These are phyloP conservation scores for Gorsachius goisagi DNA, from an alignment of 2,113 vertebrate species.

Conservation along the genomic window DNA sequence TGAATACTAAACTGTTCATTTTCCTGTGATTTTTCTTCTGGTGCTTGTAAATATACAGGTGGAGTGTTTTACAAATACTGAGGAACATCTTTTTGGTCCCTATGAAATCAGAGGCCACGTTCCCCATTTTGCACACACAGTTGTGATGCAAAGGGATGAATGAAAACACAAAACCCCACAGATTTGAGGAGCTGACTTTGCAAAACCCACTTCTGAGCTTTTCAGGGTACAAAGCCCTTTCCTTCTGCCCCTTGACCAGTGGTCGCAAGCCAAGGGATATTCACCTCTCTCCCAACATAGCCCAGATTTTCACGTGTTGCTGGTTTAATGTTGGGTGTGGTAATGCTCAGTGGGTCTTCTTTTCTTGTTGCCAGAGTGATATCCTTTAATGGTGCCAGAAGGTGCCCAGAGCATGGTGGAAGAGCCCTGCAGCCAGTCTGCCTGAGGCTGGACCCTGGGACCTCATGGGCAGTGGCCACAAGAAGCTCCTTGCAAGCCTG, in stretches of 20 bases:
- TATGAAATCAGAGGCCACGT: not conserved
- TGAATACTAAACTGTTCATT: not conserved
- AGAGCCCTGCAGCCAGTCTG: not conserved
- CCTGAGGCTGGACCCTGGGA: not conserved
- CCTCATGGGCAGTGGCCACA: rapidly evolving
- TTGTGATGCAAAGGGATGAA: not conserved
- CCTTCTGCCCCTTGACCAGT: not conserved
- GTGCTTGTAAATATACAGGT: not conserved
- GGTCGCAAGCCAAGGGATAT: not conserved
- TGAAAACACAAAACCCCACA: not conserved
- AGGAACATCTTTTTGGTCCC: not conserved
- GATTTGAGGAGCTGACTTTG: not conserved
- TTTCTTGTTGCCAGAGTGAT: not conserved
- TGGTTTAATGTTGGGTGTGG: not conserved
- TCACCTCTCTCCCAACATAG: not conserved
- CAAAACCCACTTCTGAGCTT: not conserved
- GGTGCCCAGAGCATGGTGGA: rapidly evolving
- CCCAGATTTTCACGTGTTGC: rapidly evolving
- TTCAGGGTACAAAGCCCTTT: not conserved
- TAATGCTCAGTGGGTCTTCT: not conserved
- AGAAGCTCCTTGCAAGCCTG: not conserved
- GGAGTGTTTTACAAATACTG: not conserved
- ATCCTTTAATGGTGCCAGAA: not conserved
- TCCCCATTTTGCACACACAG: not conserved
- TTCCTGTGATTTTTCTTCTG: not conserved